phyloP scores from a whole-genome alignment of 2,797 vertebrate species.

The Gymnoscopelus braueri region DNA sequence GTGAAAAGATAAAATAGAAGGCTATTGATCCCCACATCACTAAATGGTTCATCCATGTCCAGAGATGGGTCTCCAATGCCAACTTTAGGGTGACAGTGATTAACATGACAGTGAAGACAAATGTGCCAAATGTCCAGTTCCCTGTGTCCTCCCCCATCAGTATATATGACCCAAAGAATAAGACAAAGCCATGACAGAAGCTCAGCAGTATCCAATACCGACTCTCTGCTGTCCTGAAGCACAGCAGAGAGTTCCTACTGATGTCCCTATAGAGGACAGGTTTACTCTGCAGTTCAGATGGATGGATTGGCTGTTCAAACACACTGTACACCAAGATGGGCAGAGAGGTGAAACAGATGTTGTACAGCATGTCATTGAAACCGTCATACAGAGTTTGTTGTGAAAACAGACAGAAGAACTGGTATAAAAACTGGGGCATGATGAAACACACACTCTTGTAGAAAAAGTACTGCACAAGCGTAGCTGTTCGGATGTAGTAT shows the following conservation, averaged over 20 bases:
- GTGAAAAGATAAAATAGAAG: conserved; percentile 98
- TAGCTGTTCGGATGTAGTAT: conserved; percentile 99
- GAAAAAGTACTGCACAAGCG: conserved; percentile 99
- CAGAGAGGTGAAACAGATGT: conserved; percentile 99
- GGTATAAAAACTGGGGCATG: conserved; percentile 99
- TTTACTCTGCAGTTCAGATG: conserved; percentile 92
- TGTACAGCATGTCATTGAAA: conserved; percentile 98
- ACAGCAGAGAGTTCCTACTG: conserved; percentile 92
- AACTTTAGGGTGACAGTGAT: conserved; percentile 98
- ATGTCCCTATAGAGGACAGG: conserved; percentile 97
- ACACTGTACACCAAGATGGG: conserved; percentile 98
- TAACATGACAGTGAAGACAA: conserved; percentile 98
- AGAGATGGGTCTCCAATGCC: conserved; percentile 97
- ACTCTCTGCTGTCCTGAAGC: conserved; percentile 87
- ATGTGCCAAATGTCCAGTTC: conserved; percentile 97
- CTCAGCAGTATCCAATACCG: conserved; percentile 97
- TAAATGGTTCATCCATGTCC: conserved; percentile 99
- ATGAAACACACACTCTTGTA: conserved; percentile 99
- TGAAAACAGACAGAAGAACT: conserved; percentile 99
- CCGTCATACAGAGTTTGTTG: conserved; percentile 99
- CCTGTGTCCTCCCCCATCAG: conserved; percentile 95
- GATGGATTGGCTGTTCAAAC: conserved; percentile 97
- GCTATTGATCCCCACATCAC: conserved; percentile 98
- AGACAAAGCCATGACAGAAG: conserved; percentile 94
- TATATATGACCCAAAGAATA: conserved; percentile 97